These are phyloP conservation scores for Ceratitis capitata DNA, from an alignment of 1,140 invertebrate species.

Conservation along the genomic window DNA sequence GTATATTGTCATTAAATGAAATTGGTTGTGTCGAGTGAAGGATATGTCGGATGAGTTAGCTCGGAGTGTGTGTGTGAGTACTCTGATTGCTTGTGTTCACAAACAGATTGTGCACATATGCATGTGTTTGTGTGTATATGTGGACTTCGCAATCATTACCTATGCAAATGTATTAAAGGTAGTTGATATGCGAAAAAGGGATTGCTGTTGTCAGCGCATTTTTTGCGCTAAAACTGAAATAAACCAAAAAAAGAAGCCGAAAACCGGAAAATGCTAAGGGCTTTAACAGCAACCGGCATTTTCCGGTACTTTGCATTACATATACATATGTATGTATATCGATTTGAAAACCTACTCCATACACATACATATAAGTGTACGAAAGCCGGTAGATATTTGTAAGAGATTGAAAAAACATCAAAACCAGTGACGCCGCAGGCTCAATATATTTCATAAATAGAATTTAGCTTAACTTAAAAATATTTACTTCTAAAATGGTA, in stretches of 20 bases:
- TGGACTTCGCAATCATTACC: slow-evolving; percentile 5
- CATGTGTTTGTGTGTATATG: background rate
- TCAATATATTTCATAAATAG: no score
- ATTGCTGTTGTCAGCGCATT: slow-evolving; percentile 1
- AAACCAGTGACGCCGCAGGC: no score
- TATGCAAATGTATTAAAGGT: slow-evolving; percentile 27
- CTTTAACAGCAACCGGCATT: background rate
- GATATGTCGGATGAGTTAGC: background rate
- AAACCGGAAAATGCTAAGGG: background rate
- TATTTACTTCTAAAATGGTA: no score
- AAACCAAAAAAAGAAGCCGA: no score
- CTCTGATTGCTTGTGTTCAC: background rate
- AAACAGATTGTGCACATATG: no score
- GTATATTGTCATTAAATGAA: slow-evolving; percentile 28
- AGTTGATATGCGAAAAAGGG: background rate
- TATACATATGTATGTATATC: background rate
- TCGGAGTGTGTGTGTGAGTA: background rate
- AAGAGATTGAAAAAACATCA: no score
- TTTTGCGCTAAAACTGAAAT: no score
- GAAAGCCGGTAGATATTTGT: no score
- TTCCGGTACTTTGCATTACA: background rate
- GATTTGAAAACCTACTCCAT: background rate
- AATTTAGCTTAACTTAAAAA: no score
- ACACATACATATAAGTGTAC: background rate
- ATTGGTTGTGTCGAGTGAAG: background rate